Evolutionary conservation across 1,140 invertebrate genomes (phyloP).

Genomic region (Drosophila kepulauana): DNA sequence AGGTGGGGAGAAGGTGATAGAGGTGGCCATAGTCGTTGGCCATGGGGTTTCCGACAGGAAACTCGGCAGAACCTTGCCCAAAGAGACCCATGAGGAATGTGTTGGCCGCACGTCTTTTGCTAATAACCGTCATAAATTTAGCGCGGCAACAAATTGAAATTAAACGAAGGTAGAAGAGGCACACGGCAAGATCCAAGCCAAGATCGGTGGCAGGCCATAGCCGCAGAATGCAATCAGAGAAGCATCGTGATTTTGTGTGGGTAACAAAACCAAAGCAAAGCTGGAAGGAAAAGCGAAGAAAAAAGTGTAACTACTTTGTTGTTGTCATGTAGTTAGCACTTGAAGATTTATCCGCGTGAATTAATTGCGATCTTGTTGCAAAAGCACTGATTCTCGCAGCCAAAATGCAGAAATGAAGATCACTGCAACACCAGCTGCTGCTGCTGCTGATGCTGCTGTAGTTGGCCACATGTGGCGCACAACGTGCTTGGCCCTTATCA

Average conservation of each 20-base stretch:
- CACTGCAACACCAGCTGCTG: slow-evolving; percentile 23
- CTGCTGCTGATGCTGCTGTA: slow-evolving; percentile 5
- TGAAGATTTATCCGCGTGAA: slow-evolving; percentile 85
- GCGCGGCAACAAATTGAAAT: slow-evolving; percentile 84
- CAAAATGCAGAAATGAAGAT: slow-evolving; percentile 45
- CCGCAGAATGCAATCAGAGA: slow-evolving; percentile 82
- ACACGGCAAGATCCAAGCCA: slow-evolving; percentile 35
- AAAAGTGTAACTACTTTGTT: slow-evolving; percentile 83
- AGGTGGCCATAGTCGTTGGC: slow-evolving; percentile 18
- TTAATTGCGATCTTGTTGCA: slow-evolving; percentile 84
- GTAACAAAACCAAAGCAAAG: slow-evolving; percentile 33
- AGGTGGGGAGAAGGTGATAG: background rate
- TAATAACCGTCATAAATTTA: slow-evolving; percentile 84
- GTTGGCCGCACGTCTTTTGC: slow-evolving; percentile 83
- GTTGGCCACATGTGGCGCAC: slow-evolving; percentile 74
- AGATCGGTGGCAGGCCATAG: slow-evolving; percentile 8
- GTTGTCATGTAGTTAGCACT: slow-evolving; percentile 85
- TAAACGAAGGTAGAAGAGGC: slow-evolving; percentile 68
- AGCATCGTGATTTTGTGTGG: slow-evolving; percentile 58
- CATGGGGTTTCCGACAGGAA: slow-evolving; percentile 63
- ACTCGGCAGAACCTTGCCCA: slow-evolving; percentile 13
- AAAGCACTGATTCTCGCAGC: slow-evolving; percentile 36
- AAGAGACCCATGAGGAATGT: slow-evolving; percentile 69
- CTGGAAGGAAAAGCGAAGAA: slow-evolving; percentile 22
- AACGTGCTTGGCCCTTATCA: slow-evolving; percentile 63